Base-by-base conservation (phyloP, 2,113 vertebrate genomes). In the Percina caprodes region DNA sequence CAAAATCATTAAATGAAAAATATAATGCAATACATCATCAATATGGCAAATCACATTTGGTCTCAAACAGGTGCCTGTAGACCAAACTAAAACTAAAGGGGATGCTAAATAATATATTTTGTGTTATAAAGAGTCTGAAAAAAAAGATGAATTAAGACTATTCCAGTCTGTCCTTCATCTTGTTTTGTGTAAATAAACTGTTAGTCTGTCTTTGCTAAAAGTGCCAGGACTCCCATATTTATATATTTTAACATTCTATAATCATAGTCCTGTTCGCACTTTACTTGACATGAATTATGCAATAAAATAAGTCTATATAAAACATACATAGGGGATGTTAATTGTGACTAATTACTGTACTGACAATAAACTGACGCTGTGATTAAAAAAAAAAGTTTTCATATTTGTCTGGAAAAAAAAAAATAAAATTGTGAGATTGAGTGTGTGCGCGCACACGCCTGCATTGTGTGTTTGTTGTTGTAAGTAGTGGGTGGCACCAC, bases 171-270 rank as follows among this genome's bases (percentile, higher is more conserved):
- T 10, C 66, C 46, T 82, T 49, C 59, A 60, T 60, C 33, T 88
- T 91, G 90, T 94, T 92, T 91, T 54, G 58, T 82, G 85, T 93
- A 91, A 94, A 94, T 80, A 91, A 24, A n/a, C 4, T 8, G 6
- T 21, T 23, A 4, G 21, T 45, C 19, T 16, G 69, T 23, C 15
- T 59, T 48, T 24, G 0, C 45, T 35, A 19, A 59, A 54, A 62
- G 24, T 16, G 5, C 26, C 12, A 55, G 2, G 18, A 75, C 54
- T 76, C 90, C 89, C 83, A 24, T 90, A 90, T 92, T 94, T 91
- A 90, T 52, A 51, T 83, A 89, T 91, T 90, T 86, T 18, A 83
- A 91, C 84, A 68, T 63, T 78, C 79, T 71, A 86, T 89, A 89
- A 45, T 59, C 24, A 59, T 11, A 12, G 14, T 6, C 1, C 6